phyloP scores from a whole-genome alignment of 2,113 vertebrate genomes.

The Oreocharis arfaki region DNA sequence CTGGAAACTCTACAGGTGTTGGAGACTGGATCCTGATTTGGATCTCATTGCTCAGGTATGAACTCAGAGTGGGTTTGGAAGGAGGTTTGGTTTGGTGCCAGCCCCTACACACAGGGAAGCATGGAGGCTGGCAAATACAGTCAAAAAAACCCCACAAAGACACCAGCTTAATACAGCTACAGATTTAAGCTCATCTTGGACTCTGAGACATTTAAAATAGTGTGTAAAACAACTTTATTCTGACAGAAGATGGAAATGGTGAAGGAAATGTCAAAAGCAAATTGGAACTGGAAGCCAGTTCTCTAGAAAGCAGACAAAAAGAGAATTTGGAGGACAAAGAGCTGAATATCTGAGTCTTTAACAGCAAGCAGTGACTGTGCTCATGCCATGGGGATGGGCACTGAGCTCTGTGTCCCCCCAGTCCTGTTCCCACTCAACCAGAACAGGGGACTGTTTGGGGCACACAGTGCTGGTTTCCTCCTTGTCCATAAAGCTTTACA shows the following conservation, averaged over 20 bases:
- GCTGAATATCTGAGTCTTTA: background rate
- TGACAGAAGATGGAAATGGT: background rate
- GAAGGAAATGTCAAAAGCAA: background rate
- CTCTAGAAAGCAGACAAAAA: background rate
- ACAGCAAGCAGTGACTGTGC: background rate
- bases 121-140: background rate
- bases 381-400: background rate
- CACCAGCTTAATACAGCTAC: background rate
- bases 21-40: background rate
- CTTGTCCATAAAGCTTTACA: background rate
- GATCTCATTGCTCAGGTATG: background rate
- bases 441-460: background rate
- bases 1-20: background rate
- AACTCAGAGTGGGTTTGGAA: background rate
- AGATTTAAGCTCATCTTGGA: background rate
- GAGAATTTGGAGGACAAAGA: background rate
- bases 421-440: background rate
- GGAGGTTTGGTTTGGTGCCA: background rate
- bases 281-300: background rate
- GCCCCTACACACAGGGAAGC: background rate
- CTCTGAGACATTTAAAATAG: background rate
- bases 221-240: background rate
- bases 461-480: background rate
- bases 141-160: background rate
- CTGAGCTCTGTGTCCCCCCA: background rate